These are phyloP conservation scores for Smittia aterrima DNA, from an alignment of 2,888 invertebrate genomes.

Conservation along the genomic window DNA sequence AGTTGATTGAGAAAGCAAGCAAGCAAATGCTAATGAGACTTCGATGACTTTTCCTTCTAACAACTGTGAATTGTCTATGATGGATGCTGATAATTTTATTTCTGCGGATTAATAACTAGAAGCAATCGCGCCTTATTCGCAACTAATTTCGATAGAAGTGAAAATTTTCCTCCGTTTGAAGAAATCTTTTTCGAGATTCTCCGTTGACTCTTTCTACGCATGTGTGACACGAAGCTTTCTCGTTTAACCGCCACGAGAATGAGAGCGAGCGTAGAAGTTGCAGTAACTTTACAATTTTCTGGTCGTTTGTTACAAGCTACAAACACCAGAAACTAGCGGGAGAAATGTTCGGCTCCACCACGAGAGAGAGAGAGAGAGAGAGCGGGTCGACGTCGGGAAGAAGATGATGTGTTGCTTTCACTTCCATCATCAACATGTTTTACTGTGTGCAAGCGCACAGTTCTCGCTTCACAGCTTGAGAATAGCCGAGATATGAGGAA, in stretches of 20 bases:
- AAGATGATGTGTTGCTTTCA: constrained; percentile 16
- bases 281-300: too few species aligned
- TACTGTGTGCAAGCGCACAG: neutral
- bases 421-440: constrained; percentile 7
- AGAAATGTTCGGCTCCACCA: too few species aligned
- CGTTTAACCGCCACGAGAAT: neutral
- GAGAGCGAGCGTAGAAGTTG: neutral
- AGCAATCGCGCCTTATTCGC: constrained; percentile 42
- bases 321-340: too few species aligned
- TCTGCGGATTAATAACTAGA: constrained; percentile 35
- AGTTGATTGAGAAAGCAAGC: neutral
- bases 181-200: neutral
- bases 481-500: neutral
- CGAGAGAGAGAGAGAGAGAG: neutral
- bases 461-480: neutral
- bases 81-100: constrained; percentile 16
- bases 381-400: neutral
- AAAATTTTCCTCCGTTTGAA: constrained; percentile 21
- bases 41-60: neutral
- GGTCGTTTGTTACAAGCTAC: too few species aligned
- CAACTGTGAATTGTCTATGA: neutral
- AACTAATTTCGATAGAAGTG: constrained; percentile 33
- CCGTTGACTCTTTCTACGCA: neutral
- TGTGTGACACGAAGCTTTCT: constrained; percentile 7
- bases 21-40: neutral